phyloP scores from a whole-genome alignment of 2,797 vertebrate species.

The Tachyglossus aculeatus region DNA sequence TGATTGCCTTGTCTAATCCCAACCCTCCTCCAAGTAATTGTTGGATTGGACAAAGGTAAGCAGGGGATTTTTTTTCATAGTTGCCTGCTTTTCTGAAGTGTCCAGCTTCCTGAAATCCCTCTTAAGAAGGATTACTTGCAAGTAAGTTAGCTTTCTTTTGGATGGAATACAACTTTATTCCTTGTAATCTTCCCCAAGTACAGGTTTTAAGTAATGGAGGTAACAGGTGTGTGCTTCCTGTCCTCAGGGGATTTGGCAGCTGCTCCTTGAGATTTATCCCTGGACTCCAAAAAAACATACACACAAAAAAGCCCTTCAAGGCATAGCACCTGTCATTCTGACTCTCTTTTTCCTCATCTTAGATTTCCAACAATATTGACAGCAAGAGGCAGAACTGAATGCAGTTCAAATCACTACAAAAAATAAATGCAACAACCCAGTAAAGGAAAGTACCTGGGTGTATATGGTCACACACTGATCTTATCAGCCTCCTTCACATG shows the following conservation, averaged over 20 bases:
- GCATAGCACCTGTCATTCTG: rapidly evolving
- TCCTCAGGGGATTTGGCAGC: slow-evolving; percentile 15
- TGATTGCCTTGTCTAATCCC: slow-evolving; percentile 57
- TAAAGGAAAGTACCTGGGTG: too few relatives aligned
- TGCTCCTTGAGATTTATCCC: too few relatives aligned
- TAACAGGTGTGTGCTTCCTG: slow-evolving; percentile 21
- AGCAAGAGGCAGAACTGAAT: too few relatives aligned
- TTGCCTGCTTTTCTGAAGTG: slow-evolving; percentile 47
- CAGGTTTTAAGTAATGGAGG: slow-evolving; percentile 23
- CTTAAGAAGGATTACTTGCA: slow-evolving; percentile 38
- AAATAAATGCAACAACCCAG: too few relatives aligned
- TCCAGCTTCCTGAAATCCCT: slow-evolving; percentile 28
- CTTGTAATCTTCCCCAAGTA: slow-evolving; percentile 39
- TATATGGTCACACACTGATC: too few relatives aligned
- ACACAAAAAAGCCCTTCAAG: background rate
- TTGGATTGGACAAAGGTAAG: slow-evolving; percentile 47
- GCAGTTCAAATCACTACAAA: too few relatives aligned
- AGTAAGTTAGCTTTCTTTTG: slow-evolving; percentile 39
- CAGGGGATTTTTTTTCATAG: slow-evolving; percentile 46
- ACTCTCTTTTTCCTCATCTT: background rate
- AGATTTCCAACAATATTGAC: too few relatives aligned
- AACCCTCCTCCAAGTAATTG: slow-evolving; percentile 36
- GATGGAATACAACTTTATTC: slow-evolving; percentile 22
- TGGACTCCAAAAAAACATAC: background rate
- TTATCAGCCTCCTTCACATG: too few relatives aligned